Evolutionary conservation across 2,113 vertebrate genomes (phyloP).

Genomic region (Calonectris borealis): DNA sequence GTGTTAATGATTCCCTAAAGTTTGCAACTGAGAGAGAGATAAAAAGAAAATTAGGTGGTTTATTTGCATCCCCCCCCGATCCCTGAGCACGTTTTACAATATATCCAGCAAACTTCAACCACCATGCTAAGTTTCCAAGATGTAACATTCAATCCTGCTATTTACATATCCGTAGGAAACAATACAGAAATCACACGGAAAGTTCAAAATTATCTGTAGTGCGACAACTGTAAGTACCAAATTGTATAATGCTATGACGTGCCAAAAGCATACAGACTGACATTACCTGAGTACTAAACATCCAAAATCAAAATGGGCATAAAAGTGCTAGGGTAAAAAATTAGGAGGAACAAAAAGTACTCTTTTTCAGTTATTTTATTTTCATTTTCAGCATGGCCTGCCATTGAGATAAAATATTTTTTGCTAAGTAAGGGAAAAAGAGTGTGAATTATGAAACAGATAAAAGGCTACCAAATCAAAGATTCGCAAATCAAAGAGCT

Average conservation of each 20-base stretch:
- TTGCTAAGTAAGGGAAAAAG: background rate
- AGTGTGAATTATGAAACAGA: background rate
- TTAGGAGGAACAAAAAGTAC: background rate
- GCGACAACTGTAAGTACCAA: background rate
- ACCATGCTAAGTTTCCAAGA: background rate
- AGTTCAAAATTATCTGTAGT: background rate
- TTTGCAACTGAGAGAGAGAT: background rate
- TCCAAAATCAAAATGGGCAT: background rate
- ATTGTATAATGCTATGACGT: background rate
- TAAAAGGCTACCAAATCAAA: slow-evolving; percentile 42
- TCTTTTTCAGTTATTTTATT: background rate
- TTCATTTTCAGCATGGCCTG: background rate
- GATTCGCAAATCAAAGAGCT: background rate
- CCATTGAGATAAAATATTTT: background rate
- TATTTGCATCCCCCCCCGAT: background rate
- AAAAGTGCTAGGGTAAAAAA: background rate
- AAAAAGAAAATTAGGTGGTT: background rate
- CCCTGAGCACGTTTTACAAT: background rate
- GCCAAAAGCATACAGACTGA: background rate
- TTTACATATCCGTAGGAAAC: background rate
- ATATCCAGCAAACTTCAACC: background rate
- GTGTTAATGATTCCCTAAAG: background rate
- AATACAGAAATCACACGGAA: background rate
- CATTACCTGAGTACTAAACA: background rate
- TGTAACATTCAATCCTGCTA: background rate